Conservation (phyloP, 2,888 invertebrate species). For the Amphipoea lucens region DNA sequence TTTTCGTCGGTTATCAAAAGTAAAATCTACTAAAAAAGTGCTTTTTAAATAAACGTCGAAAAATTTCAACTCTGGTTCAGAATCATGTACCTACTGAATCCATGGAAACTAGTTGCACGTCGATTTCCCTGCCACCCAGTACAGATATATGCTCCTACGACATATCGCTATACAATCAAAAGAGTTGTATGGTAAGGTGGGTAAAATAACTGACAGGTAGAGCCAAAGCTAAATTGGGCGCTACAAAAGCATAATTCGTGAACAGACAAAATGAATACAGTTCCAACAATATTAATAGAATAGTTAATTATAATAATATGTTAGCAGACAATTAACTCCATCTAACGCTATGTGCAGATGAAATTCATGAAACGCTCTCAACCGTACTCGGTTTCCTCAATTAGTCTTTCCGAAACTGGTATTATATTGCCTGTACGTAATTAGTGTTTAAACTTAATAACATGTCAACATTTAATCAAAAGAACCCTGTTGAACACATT, state of each 20-base stretch:
- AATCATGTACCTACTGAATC: background rate
- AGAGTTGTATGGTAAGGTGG: background rate
- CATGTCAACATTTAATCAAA: conserved; percentile 50
- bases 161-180: background rate
- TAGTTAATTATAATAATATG: background rate
- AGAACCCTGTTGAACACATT: conserved; percentile 41
- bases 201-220: background rate
- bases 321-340: conserved; percentile 12
- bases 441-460: conserved; percentile 36
- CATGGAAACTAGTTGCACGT: background rate
- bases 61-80: background rate
- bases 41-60: too few species aligned
- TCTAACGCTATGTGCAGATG: conserved; percentile 11
- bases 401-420: conserved; percentile 18
- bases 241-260: background rate
- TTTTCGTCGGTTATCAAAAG: background rate
- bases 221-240: background rate
- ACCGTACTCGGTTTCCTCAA: conserved; percentile 34
- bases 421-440: conserved; percentile 32
- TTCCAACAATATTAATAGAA: background rate
- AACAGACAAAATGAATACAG: background rate
- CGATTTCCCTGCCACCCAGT: background rate
- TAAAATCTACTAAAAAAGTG: background rate
- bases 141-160: background rate
- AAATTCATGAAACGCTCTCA: conserved; percentile 39